These are phyloP conservation scores for Schizopygopsis malacanthus DNA, from an alignment of 2,797 vertebrate species.

Conservation along the genomic window DNA sequence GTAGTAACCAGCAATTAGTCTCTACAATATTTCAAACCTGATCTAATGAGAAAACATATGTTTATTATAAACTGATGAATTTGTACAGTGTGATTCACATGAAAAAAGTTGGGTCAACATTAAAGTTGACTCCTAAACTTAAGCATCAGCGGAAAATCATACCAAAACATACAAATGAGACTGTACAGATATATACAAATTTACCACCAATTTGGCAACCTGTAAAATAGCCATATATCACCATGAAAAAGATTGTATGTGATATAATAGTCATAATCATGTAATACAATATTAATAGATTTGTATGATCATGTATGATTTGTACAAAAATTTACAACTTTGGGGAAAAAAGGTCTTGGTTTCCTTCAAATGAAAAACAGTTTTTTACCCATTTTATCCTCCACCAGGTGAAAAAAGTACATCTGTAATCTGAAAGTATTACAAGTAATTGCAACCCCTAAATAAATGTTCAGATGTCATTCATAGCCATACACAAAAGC, in stretches of 20 bases:
- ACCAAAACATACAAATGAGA: neutral
- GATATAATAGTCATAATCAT: neutral
- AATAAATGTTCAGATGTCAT: neutral
- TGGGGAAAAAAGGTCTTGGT: neutral
- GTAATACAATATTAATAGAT: neutral
- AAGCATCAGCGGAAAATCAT: neutral
- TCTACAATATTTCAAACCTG: neutral
- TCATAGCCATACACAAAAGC: neutral
- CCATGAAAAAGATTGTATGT: neutral
- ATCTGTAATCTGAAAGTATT: neutral
- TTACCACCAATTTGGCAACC: neutral
- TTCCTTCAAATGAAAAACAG: neutral
- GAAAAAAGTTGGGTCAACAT: neutral
- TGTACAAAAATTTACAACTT: neutral
- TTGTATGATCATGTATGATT: neutral
- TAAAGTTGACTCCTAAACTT: neutral
- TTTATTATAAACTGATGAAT: neutral
- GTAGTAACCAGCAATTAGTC: neutral
- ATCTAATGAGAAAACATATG: neutral
- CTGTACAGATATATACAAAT: neutral
- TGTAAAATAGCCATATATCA: neutral
- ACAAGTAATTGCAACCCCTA: neutral
- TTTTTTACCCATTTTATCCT: no score
- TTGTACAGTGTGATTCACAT: neutral
- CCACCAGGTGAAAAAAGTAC: neutral